Evolutionary conservation across 2,888 invertebrate genomes (phyloP).

Genomic region (Drosophila longiperda): DNA sequence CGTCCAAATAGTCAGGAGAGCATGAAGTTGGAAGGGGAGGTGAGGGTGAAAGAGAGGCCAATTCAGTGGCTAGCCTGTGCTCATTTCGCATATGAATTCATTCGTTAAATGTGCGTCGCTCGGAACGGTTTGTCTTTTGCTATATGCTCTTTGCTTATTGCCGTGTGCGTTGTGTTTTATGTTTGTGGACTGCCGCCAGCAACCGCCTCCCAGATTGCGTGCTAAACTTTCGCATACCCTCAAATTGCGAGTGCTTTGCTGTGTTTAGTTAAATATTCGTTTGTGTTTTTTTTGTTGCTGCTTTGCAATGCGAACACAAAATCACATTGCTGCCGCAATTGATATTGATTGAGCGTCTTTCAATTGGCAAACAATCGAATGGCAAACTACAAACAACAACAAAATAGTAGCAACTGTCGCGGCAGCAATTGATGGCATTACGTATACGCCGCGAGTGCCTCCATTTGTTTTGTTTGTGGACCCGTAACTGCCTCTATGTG

Average conservation of each 20-base stretch:
- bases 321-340: slow-evolving; percentile 58
- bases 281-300: not conserved
- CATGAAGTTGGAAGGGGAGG: not conserved
- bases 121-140: slow-evolving; percentile 58
- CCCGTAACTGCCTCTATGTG: slow-evolving; percentile 27
- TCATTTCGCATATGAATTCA: slow-evolving; percentile 79
- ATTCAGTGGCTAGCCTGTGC: slow-evolving; percentile 50
- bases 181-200: slow-evolving; percentile 40
- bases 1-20: slow-evolving; percentile 13
- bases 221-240: slow-evolving; percentile 26
- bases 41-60: slow-evolving; percentile 2
- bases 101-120: slow-evolving; percentile 78
- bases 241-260: slow-evolving; percentile 27
- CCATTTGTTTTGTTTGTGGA: slow-evolving; percentile 64
- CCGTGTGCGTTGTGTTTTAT: slow-evolving; percentile 32
- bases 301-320: slow-evolving; percentile 19
- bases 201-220: not conserved
- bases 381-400: slow-evolving; percentile 19
- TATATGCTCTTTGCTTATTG: slow-evolving; percentile 15
- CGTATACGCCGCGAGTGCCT: slow-evolving; percentile 68
- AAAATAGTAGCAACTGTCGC: slow-evolving; percentile 18
- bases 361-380: slow-evolving; percentile 73
- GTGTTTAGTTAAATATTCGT: slow-evolving; percentile 28
- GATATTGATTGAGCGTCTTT: slow-evolving; percentile 68
- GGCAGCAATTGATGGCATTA: slow-evolving; percentile 61